Base-by-base conservation (phyloP, 1,140 invertebrate species). In the Drosophila guanche region DNA sequence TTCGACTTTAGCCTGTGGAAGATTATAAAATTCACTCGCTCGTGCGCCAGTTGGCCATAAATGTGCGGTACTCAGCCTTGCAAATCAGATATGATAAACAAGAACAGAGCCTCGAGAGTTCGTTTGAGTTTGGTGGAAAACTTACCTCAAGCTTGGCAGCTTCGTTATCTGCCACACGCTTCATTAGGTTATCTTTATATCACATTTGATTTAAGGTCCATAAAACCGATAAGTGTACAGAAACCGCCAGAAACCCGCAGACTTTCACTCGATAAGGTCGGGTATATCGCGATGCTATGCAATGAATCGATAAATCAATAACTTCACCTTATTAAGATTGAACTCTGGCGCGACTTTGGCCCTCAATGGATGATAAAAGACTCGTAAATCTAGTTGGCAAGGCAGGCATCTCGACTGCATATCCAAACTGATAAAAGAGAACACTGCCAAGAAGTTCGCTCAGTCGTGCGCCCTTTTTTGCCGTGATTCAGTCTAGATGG, bases 211-310 rank as follows among this genome's bases (percentile, higher is more conserved):
- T 68, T 67, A 67, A 50, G 62, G 20, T 41, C 55, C 4, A 48
- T 68, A 68, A 68, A 68, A 68, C 55, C 63, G 62, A 67, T 68
- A 41, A 55, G 55, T 47, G 29, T 41, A 47, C 47, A 62, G 27
- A 29, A 8, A 40, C 46, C 20, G 37, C 23, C 20, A 25, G n/a
- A 2, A 41, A 16, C 25, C 14, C 6, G 27, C 14, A 23, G 22
- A 16, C 45, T 29, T 29, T 46, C 27, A n/a, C 8, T 6, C 41
- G 22, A 23, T 45, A 37, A 16, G 14, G 8, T 33, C 45, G 14
- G 8, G 12, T 47, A 7, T 20, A 33, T 41, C 14, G 43, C 23
- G 50, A 68, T 68, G 62, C 33, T 25, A 14, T 29, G 33, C 29
- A 33, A 29, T n/a, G 25, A 67, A 20, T 20, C 40, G 47, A 25